These are phyloP conservation scores for Cynopterus brachyotis DNA, from an alignment of 2,113 vertebrate species.

Conservation along the genomic window DNA sequence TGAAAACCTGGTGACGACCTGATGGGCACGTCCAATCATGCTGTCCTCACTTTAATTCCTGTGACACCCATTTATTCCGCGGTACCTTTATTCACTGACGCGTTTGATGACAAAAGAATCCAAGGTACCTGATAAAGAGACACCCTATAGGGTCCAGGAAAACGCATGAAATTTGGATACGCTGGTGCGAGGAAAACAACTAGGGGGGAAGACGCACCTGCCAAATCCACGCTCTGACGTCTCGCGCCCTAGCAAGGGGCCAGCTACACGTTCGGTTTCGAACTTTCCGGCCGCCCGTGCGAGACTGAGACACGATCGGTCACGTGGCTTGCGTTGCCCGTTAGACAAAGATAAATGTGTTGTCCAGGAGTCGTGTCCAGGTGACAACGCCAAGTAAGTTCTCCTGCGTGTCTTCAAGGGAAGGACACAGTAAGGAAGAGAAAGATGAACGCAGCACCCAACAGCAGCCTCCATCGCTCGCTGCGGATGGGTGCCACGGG, in stretches of 20 bases:
- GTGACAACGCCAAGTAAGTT: background rate
- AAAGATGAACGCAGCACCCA: background rate
- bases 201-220: background rate
- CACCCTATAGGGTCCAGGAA: background rate
- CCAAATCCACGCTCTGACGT: background rate
- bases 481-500: background rate
- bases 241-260: background rate
- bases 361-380: background rate
- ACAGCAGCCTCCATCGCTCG: background rate
- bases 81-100: background rate
- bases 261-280: background rate
- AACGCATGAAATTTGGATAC: background rate
- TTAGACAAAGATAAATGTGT: conserved; percentile 4
- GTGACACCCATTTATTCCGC: background rate
- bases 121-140: background rate
- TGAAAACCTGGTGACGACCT: background rate
- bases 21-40: background rate
- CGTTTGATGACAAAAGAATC: background rate
- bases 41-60: background rate
- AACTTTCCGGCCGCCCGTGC: background rate
- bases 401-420: background rate
- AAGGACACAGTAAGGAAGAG: background rate
- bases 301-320: background rate
- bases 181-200: background rate
- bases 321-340: background rate